Conservation (phyloP, 2,888 invertebrate species). For the Theodoxus fluviatilis region DNA sequence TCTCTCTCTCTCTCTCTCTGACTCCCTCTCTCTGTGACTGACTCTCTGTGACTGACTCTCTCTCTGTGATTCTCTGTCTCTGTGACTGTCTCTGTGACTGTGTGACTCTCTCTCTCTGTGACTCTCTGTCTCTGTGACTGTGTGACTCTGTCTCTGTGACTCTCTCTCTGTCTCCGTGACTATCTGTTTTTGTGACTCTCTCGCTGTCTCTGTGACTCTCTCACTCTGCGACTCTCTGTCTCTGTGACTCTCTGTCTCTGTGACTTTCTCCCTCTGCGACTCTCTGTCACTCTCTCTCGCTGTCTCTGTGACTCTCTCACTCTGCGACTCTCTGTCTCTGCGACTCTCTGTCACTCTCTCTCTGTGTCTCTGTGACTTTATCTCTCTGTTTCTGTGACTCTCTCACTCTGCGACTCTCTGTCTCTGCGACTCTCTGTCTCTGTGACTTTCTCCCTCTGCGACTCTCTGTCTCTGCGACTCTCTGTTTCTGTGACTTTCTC, state of each 20-base stretch:
- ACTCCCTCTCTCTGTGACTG: background rate
- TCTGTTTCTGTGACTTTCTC: too few species aligned
- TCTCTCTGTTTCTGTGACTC: background rate
- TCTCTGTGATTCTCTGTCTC: background rate
- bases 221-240: background rate
- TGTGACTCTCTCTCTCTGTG: background rate
- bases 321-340: background rate
- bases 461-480: too few species aligned
- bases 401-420: background rate
- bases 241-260: background rate
- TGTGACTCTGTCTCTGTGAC: background rate
- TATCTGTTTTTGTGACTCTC: background rate
- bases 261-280: background rate
- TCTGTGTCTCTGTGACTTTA: background rate
- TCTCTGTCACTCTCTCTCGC: background rate
- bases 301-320: background rate
- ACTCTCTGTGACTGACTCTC: background rate
- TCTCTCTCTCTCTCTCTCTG: background rate
- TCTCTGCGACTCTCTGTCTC: too few species aligned
- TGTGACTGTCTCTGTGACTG: background rate
- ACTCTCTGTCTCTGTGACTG: too few species aligned
- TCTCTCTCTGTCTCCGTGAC: background rate
- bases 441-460: too few species aligned
- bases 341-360: background rate
- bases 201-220: background rate